Percentiles rank a stretch among this genome's conserved stretches.
Evolutionary conservation across 2,888 invertebrate genomes (phyloP).

Genomic region (Brenthis daphne): DNA sequence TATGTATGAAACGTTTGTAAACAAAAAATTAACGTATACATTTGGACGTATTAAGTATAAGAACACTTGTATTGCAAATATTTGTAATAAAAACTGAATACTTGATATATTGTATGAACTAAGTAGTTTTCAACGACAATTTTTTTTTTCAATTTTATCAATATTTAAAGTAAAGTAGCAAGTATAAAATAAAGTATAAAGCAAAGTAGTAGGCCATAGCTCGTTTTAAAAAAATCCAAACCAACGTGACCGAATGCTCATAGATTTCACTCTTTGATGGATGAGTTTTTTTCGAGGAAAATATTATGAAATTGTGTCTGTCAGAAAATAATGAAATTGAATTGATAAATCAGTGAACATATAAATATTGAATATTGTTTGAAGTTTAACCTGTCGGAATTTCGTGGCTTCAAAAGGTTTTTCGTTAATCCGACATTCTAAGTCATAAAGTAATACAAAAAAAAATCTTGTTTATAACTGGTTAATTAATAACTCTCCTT

Average conservation of each 20-base stretch:
- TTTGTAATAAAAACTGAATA: no score
- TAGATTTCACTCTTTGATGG: slow-evolving; percentile 15
- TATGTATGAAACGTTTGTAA: no score
- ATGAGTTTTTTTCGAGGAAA: slow-evolving; percentile 9
- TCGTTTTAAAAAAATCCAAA: neutral
- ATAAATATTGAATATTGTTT: neutral
- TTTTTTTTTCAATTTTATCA: neutral
- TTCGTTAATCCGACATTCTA: neutral
- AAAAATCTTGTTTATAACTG: no score
- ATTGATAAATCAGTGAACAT: slow-evolving; percentile 4
- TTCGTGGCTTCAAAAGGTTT: neutral
- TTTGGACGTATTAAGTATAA: no score
- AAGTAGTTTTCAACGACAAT: neutral
- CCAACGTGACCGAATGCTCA: slow-evolving; percentile 40
- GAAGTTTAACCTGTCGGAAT: neutral
- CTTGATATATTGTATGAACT: no score
- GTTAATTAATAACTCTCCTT: no score
- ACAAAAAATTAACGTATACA: no score
- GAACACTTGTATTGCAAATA: no score
- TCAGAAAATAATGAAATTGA: slow-evolving; percentile 16
- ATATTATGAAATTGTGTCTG: slow-evolving; percentile 8
- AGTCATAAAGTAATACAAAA: neutral
- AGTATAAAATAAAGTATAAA: no score
- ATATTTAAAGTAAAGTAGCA: neutral
- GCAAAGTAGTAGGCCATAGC: neutral